phyloP scores from a whole-genome alignment of 2,888 invertebrate genomes.

The Trichopoda pennipes region DNA sequence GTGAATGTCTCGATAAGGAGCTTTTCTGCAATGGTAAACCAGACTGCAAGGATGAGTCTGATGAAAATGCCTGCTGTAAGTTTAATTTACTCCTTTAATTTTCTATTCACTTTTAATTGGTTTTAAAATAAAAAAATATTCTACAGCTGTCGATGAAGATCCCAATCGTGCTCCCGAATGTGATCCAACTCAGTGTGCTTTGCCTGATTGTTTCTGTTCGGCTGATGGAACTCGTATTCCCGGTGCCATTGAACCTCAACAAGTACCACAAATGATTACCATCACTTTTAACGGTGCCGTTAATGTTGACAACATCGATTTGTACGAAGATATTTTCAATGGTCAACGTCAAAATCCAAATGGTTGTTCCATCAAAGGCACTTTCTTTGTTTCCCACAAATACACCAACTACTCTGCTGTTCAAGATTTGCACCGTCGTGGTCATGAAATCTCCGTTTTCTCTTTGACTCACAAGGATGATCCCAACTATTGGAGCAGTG shows the following conservation, averaged over 20 bases:
- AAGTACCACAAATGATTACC: constrained; percentile 96
- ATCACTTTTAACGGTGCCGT: constrained; percentile 96
- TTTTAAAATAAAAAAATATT: too few species aligned
- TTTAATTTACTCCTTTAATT: constrained; percentile 73
- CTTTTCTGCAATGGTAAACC: constrained; percentile 96
- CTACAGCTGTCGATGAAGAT: constrained; percentile 91
- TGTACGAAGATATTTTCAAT: constrained; percentile 94
- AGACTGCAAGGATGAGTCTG: constrained; percentile 96
- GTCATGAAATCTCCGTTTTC: constrained; percentile 95
- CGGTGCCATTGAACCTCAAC: constrained; percentile 89
- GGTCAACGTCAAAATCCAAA: constrained; percentile 93
- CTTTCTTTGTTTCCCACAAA: constrained; percentile 95
- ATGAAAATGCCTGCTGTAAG: constrained; percentile 97
- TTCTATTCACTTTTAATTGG: background rate
- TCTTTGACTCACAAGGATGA: constrained; percentile 96
- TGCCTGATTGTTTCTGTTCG: constrained; percentile 96
- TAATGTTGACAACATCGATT: constrained; percentile 94
- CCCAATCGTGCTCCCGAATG: constrained; percentile 96
- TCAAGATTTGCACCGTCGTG: constrained; percentile 92
- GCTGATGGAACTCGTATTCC: constrained; percentile 95
- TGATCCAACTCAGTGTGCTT: constrained; percentile 91
- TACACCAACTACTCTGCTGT: constrained; percentile 95
- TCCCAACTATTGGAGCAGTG: constrained; percentile 93
- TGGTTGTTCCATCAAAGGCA: constrained; percentile 93
- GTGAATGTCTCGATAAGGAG: constrained; percentile 94